Base-by-base conservation (phyloP, 1,140 invertebrate species). In the Adelges cooleyi region DNA sequence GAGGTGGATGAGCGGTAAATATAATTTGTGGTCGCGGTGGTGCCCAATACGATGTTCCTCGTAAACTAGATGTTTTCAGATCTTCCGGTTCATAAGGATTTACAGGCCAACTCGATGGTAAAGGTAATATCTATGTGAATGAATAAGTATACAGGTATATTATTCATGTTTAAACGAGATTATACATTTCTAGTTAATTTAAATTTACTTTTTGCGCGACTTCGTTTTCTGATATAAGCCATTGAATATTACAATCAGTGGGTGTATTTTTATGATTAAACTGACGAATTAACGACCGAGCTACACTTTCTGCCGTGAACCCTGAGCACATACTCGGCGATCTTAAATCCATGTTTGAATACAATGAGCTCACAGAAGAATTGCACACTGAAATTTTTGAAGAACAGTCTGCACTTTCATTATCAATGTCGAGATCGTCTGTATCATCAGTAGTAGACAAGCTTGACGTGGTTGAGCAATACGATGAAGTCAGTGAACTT, bases 21-120 rank as follows among this genome's bases (percentile, higher is more conserved):
- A 92, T 90, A 59, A 92, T 86, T 74, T 92, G 90, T 15, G 86
- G 80, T 67, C 90, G 76, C 0, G 89, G 89, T 15, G 90, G 90
- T 0, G 90, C 89, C 90, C 90, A 92, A 69, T 87, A 85, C 29
- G 77, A 70, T 11, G 86, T 91, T 11, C 90, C 90, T 20, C 90
- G 74, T 5, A 89, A 70, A 25, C 80, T 73, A 44, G 81, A 82
- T 66, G 80, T 70, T 54, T 75, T 70, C 22, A 73, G 69, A 66
- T 78, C 74, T 20, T 74, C 71, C n/a, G 69, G 68, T 53, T 82
- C 79, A 73, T 86, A 83, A 11, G 84, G 81, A 73, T 80, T 82
- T 5, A 84, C 73, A 10, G 84, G 80, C 75, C 79, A 82, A 72
- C 81, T 86, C 70, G 82, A 82, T 22, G 89, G 88, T 49, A 92